A percentile compares a stretch with the other conserved stretches of the same genome.
Conservation (phyloP, 2,113 vertebrate genomes). For the Halichoerus grypus region DNA sequence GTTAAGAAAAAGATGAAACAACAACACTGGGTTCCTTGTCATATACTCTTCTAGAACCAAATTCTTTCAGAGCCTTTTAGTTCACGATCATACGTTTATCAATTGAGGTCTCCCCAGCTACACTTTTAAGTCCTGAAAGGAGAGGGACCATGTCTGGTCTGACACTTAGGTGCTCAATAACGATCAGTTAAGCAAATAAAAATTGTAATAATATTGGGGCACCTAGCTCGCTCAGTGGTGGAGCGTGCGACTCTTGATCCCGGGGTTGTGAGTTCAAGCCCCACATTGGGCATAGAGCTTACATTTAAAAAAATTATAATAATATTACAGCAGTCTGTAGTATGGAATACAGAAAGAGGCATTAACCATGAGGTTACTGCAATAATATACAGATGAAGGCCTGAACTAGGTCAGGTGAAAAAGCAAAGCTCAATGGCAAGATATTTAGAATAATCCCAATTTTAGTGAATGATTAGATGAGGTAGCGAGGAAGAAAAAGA, state of each 20-base stretch:
- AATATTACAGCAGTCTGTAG: not conserved
- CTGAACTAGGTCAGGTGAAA: constrained; percentile 31
- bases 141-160: not conserved
- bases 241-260: not conserved
- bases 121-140: not conserved
- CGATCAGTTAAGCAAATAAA: not conserved
- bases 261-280: not conserved
- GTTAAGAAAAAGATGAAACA: not conserved
- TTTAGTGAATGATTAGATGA: constrained; percentile 5
- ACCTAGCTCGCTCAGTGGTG: not conserved
- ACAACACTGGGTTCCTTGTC: not conserved
- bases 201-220: not conserved
- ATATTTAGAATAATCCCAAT: constrained; percentile 21
- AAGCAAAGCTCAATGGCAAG: not conserved
- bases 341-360: constrained; percentile 37
- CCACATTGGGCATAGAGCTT: not conserved
- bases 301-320: not conserved
- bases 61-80: constrained; percentile 23
- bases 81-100: constrained; percentile 9
- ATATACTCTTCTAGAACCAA: constrained; percentile 24
- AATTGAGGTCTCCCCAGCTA: not conserved
- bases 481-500: not conserved
- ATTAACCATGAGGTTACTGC: constrained; percentile 33
- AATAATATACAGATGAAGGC: constrained; percentile 30
- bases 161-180: constrained; percentile 26